phyloP scores from a whole-genome alignment of 2,888 invertebrate species.

The Stenodera caucasica region DNA sequence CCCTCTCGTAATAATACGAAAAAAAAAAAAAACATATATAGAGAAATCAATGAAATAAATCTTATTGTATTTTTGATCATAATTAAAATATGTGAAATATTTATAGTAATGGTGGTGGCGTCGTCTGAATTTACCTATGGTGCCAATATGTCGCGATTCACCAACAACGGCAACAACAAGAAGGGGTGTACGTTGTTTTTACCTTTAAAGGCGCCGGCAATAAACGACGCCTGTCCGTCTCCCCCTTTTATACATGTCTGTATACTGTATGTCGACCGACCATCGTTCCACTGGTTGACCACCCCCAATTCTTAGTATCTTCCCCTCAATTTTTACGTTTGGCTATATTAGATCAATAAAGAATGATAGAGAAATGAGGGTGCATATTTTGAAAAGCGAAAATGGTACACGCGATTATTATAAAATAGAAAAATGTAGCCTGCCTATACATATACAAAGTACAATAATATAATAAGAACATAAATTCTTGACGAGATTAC shows the following conservation, averaged over 20 bases:
- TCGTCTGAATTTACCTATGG: neutral
- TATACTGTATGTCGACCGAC: slow-evolving; percentile 19
- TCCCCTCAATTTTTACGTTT: slow-evolving; percentile 18
- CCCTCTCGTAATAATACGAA: neutral
- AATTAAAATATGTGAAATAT: too few species aligned
- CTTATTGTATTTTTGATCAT: too few species aligned
- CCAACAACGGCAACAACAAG: neutral
- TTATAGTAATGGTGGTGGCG: neutral
- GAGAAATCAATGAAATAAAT: too few species aligned
- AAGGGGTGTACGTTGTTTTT: neutral
- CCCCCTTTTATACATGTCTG: slow-evolving; percentile 9
- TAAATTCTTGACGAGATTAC: too few species aligned
- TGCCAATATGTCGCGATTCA: neutral
- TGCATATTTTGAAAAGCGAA: slow-evolving; percentile 28
- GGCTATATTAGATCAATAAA: slow-evolving; percentile 37
- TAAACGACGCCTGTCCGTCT: slow-evolving; percentile 6
- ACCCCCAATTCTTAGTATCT: slow-evolving; percentile 39
- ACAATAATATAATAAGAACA: neutral
- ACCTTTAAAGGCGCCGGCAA: slow-evolving; percentile 4
- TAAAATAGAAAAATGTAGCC: too few species aligned
- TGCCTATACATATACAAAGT: slow-evolving; percentile 8
- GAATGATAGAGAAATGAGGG: slow-evolving; percentile 26
- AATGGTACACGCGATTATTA: slow-evolving; percentile 24
- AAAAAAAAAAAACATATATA: too few species aligned
- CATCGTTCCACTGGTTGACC: slow-evolving; percentile 43